These are phyloP conservation scores for Baronia brevicornis DNA, from an alignment of 2,888 invertebrate genomes.

Conservation along the genomic window DNA sequence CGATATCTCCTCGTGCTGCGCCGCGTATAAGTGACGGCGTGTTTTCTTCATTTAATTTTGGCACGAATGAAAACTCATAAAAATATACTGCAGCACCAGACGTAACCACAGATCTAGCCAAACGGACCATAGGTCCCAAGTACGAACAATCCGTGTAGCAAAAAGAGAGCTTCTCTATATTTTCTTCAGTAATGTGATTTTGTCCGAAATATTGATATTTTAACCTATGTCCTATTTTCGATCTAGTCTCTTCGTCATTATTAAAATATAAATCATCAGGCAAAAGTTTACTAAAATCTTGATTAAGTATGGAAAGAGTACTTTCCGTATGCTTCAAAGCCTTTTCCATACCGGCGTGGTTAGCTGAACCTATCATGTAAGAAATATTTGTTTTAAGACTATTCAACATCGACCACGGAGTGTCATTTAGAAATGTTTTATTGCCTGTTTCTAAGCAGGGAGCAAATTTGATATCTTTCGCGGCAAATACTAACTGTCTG, in stretches of 20 bases:
- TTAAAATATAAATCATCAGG: slow-evolving; percentile 46
- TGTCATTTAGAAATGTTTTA: slow-evolving; percentile 34
- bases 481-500: slow-evolving; percentile 27
- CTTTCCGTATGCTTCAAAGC: slow-evolving; percentile 30
- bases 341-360: slow-evolving; percentile 43
- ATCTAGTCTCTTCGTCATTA: slow-evolving; percentile 21
- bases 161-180: slow-evolving; percentile 30
- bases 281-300: slow-evolving; percentile 29
- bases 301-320: slow-evolving; percentile 33
- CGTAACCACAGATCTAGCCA: slow-evolving; percentile 36
- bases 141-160: slow-evolving; percentile 48
- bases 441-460: slow-evolving; percentile 41
- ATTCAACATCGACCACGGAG: slow-evolving; percentile 41
- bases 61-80: slow-evolving; percentile 74
- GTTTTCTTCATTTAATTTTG: slow-evolving; percentile 58
- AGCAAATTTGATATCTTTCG: slow-evolving; percentile 30
- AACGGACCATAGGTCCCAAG: slow-evolving; percentile 40
- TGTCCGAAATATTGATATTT: slow-evolving; percentile 43
- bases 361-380: slow-evolving; percentile 49
- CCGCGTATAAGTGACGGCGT: slow-evolving; percentile 47
- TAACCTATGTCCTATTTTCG: slow-evolving; percentile 26
- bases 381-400: slow-evolving; percentile 26
- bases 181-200: slow-evolving; percentile 25
- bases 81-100: slow-evolving; percentile 65
- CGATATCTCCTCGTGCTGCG: slow-evolving; percentile 71